phyloP scores from a whole-genome alignment of 2,113 vertebrate species.

The Macroglossus sobrinus region DNA sequence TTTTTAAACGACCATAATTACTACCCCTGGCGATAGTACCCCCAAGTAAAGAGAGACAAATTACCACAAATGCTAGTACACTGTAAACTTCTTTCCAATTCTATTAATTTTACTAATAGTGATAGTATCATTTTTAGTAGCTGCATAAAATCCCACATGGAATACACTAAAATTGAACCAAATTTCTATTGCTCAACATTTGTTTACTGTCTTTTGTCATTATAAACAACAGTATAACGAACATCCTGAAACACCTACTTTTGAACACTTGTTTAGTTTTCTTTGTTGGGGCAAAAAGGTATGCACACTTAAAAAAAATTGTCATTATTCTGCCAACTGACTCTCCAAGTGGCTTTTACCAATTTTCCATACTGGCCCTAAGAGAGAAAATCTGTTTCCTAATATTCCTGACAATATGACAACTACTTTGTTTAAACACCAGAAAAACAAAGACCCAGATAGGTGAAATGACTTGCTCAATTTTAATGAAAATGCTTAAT shows the following conservation, averaged over 20 bases:
- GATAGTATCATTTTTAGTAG: not conserved
- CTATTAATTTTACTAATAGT: not conserved
- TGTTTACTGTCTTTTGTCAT: not conserved
- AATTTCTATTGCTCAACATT: not conserved
- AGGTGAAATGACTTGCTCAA: not conserved
- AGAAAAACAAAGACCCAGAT: not conserved
- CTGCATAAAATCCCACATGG: not conserved
- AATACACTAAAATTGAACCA: not conserved
- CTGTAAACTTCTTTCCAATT: not conserved
- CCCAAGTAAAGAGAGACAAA: not conserved
- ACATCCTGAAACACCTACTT: not conserved
- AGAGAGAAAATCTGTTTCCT: not conserved
- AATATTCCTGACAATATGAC: not conserved
- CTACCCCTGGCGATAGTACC: not conserved
- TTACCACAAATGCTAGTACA: not conserved
- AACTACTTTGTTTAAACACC: not conserved
- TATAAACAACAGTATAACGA: not conserved
- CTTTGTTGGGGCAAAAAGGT: not conserved
- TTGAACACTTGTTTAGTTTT: not conserved
- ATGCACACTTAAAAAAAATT: slow-evolving; percentile 21
- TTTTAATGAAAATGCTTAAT: slow-evolving; percentile 39
- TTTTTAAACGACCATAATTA: not conserved
- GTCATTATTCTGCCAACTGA: not conserved
- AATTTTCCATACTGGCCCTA: not conserved
- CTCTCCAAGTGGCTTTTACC: not conserved